A percentile compares a stretch with the other conserved stretches of the same genome.
Evolutionary conservation across 2,113 vertebrate species (phyloP).

Genomic region (Melanerpes formicivorus): DNA sequence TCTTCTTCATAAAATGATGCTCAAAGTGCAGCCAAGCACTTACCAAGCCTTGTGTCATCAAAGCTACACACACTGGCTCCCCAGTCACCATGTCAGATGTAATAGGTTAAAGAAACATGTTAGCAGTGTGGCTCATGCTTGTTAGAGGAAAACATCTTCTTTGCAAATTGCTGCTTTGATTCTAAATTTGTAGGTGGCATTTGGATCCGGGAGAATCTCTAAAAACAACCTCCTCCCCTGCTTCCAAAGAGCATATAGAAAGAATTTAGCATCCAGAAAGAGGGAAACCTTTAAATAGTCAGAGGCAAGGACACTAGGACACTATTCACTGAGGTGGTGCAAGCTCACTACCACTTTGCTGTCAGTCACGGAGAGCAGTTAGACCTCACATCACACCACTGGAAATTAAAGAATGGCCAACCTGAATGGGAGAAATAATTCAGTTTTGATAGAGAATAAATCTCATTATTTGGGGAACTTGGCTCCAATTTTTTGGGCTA

Average conservation of each 20-base stretch:
- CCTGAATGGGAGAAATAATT: background rate
- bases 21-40: background rate
- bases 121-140: background rate
- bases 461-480: background rate
- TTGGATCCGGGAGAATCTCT: background rate
- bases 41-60: background rate
- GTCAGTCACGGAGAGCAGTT: background rate
- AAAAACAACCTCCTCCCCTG: background rate
- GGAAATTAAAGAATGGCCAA: background rate
- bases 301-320: background rate
- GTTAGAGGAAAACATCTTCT: background rate
- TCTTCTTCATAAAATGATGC: background rate
- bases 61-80: fast-evolving
- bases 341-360: background rate
- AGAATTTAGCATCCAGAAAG: background rate
- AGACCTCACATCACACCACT: background rate
- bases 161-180: background rate
- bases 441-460: background rate
- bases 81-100: background rate
- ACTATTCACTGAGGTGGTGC: background rate
- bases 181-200: background rate
- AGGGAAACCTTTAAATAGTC: background rate
- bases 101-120: background rate
- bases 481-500: background rate
- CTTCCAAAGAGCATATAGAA: background rate